phyloP scores from a whole-genome alignment of 64 coral and sea anemone genomes.

The Astreopora myriophthalma region DNA sequence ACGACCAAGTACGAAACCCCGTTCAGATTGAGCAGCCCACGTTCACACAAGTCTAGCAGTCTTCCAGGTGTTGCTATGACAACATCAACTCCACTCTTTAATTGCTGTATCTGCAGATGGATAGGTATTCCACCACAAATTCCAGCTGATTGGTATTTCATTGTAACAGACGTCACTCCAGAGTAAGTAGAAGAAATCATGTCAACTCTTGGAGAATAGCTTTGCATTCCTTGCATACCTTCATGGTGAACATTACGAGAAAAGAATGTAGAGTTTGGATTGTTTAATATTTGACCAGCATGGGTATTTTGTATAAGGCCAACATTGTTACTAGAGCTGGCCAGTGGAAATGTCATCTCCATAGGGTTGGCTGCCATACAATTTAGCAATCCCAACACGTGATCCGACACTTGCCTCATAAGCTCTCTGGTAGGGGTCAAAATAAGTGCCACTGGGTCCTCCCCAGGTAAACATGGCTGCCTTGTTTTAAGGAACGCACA shows the following conservation, averaged over 20 bases:
- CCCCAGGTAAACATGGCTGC: slow-evolving; percentile 66
- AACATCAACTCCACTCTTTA: slow-evolving; percentile 82
- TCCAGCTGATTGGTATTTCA: slow-evolving; percentile 68
- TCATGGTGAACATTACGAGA: not conserved
- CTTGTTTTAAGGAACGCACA: slow-evolving; percentile 84
- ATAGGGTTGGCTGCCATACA: not conserved
- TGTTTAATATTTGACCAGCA: not conserved
- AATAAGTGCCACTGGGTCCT: slow-evolving; percentile 79
- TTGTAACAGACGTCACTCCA: not conserved
- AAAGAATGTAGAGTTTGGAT: not conserved
- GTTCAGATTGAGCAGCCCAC: slow-evolving; percentile 68
- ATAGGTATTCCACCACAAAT: slow-evolving; percentile 95
- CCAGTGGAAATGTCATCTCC: not conserved
- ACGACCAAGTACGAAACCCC: slow-evolving; percentile 88
- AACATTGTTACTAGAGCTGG: not conserved
- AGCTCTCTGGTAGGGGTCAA: slow-evolving; percentile 95
- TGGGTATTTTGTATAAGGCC: not conserved
- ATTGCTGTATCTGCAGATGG: slow-evolving; percentile 64
- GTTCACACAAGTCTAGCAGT: slow-evolving; percentile 90
- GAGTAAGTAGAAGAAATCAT: not conserved
- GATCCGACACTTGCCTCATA: slow-evolving; percentile 87
- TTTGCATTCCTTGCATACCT: not conserved
- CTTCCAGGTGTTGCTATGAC: slow-evolving; percentile 92
- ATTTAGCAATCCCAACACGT: slow-evolving; percentile 56
- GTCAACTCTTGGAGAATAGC: not conserved